phyloP scores from a whole-genome alignment of 2,113 vertebrate species.

The Heliornis fulica region DNA sequence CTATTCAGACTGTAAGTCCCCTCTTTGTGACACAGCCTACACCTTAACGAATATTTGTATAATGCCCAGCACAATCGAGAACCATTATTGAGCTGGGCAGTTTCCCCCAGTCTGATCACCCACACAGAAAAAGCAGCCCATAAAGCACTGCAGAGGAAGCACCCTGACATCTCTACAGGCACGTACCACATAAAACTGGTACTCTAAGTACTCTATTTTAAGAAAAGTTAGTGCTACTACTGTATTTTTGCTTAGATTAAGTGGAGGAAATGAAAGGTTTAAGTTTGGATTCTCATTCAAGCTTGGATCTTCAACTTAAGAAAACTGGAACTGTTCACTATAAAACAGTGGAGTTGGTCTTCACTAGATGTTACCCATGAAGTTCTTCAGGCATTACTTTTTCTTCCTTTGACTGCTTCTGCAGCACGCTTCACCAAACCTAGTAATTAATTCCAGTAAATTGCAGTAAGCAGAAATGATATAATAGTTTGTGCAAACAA shows the following conservation, averaged over 20 bases:
- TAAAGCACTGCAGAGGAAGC: neutral
- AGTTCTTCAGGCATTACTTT: neutral
- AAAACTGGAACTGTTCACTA: neutral
- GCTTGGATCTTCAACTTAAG: neutral
- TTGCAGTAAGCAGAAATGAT: neutral
- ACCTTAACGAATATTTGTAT: neutral
- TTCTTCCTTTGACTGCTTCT: neutral
- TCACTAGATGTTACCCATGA: neutral
- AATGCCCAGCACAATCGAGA: neutral
- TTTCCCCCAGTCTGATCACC: neutral
- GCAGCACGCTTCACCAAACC: neutral
- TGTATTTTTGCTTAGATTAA: neutral
- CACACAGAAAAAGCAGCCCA: neutral
- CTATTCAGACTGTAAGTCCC: neutral
- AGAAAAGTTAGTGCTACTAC: neutral
- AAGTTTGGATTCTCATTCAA: neutral
- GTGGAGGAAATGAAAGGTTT: neutral
- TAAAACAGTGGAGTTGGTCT: neutral
- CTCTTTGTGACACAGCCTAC: neutral
- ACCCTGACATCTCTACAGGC: neutral
- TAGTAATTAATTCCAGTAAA: neutral
- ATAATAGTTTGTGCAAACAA: neutral
- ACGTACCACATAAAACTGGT: neutral
- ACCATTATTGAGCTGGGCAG: neutral
- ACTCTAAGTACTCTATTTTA: neutral